These are phyloP conservation scores for Tyrannus savana DNA, from an alignment of 2,113 vertebrate genomes.

Conservation along the genomic window DNA sequence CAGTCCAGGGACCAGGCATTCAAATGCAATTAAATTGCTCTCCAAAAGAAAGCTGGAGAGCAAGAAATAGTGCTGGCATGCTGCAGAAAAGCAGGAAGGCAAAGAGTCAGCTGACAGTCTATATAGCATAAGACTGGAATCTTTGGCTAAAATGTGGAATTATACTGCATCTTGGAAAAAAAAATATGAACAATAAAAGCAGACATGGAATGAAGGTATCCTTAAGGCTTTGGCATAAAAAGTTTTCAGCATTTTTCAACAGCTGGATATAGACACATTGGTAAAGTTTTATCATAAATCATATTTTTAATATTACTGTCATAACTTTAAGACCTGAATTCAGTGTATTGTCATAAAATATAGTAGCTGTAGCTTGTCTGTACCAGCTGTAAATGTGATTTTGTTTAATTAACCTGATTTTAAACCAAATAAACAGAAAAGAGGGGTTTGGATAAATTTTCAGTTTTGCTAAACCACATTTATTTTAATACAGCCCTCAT, in stretches of 20 bases:
- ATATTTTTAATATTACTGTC: neutral
- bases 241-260: neutral
- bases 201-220: slow-evolving; percentile 29
- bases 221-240: neutral
- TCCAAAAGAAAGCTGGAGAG: slow-evolving; percentile 54
- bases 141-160: slow-evolving; percentile 28
- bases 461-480: neutral
- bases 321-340: neutral
- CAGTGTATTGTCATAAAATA: neutral
- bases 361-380: neutral
- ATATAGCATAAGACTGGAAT: neutral
- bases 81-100: slow-evolving; percentile 19
- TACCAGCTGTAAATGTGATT: neutral
- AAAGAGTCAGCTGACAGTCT: slow-evolving; percentile 41
- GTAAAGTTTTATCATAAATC: neutral
- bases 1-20: slow-evolving; percentile 34
- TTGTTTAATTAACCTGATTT: neutral
- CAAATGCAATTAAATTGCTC: slow-evolving; percentile 35
- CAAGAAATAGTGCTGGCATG: slow-evolving; percentile 2
- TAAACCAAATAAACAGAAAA: neutral
- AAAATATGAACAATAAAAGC: slow-evolving; percentile 7
- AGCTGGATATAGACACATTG: neutral
- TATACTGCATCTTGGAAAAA: slow-evolving; percentile 49
- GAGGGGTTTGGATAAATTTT: neutral
- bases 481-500: neutral